A percentile compares a stretch with the other conserved stretches of the same genome.
phyloP scores from a whole-genome alignment of 2,888 invertebrate species.

The Laothoe populi region DNA sequence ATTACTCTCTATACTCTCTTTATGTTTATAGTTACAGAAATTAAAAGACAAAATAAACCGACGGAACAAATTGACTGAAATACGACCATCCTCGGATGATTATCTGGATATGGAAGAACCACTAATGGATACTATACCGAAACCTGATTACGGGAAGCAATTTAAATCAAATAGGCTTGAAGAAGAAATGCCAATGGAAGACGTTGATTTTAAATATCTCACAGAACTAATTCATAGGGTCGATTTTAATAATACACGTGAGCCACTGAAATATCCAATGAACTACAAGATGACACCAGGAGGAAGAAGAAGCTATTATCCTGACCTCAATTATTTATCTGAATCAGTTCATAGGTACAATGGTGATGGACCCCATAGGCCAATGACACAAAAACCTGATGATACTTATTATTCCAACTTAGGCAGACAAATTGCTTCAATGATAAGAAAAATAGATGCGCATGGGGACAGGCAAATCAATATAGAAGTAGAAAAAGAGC shows the following conservation, averaged over 20 bases:
- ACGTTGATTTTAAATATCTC: slow-evolving; percentile 72
- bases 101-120: slow-evolving; percentile 30
- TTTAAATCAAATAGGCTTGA: slow-evolving; percentile 32
- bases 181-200: slow-evolving; percentile 40
- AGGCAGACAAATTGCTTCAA: slow-evolving; percentile 72
- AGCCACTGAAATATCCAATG: slow-evolving; percentile 14
- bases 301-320: slow-evolving; percentile 41
- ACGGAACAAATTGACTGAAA: slow-evolving; percentile 36
- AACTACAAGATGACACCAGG: slow-evolving; percentile 30
- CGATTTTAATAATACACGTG: slow-evolving; percentile 49
- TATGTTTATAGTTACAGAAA: slow-evolving; percentile 45
- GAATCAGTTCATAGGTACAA: slow-evolving; percentile 24
- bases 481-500: slow-evolving; percentile 50
- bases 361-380: slow-evolving; percentile 24
- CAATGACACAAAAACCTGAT: slow-evolving; percentile 45
- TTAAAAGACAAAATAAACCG: slow-evolving; percentile 46
- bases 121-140: slow-evolving; percentile 37
- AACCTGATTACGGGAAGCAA: slow-evolving; percentile 11
- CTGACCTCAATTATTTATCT: slow-evolving; percentile 28
- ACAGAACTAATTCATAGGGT: slow-evolving; percentile 69
- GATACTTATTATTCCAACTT: slow-evolving; percentile 66
- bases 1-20: background rate
- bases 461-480: slow-evolving; percentile 52
- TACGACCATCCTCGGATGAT: background rate
- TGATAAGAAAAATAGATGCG: slow-evolving; percentile 63